Evolutionary conservation across 2,797 vertebrate species (phyloP).

Genomic region (Potorous gilbertii): DNA sequence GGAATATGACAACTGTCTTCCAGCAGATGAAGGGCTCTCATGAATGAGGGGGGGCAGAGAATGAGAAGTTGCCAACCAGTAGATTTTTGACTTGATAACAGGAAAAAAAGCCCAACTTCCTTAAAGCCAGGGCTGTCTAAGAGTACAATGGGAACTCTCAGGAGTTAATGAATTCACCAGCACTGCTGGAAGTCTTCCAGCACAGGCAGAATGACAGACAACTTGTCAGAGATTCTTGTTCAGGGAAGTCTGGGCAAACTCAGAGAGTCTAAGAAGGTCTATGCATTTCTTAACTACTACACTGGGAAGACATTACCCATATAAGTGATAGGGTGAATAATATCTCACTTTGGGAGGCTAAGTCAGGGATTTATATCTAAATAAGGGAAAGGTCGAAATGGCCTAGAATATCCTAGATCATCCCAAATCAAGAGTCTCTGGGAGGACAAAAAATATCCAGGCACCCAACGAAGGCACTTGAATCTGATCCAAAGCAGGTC

Average conservation of each 20-base stretch:
- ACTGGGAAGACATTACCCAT: background rate
- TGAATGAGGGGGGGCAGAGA: background rate
- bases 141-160: background rate
- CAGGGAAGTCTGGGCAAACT: background rate
- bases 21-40: background rate
- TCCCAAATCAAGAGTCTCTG: background rate
- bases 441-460: background rate
- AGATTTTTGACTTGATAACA: background rate
- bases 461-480: background rate
- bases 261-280: background rate
- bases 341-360: background rate
- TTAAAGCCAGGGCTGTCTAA: background rate
- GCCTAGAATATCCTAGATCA: background rate
- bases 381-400: background rate
- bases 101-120: background rate
- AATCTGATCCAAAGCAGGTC: background rate
- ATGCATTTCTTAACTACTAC: background rate
- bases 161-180: background rate
- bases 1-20: background rate
- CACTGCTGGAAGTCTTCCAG: background rate
- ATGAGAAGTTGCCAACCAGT: background rate
- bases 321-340: background rate
- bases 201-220: background rate
- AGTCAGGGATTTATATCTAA: background rate
- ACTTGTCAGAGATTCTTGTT: background rate